Conservation (phyloP, 2,113 vertebrate genomes). For the Phyllostomus discolor region DNA sequence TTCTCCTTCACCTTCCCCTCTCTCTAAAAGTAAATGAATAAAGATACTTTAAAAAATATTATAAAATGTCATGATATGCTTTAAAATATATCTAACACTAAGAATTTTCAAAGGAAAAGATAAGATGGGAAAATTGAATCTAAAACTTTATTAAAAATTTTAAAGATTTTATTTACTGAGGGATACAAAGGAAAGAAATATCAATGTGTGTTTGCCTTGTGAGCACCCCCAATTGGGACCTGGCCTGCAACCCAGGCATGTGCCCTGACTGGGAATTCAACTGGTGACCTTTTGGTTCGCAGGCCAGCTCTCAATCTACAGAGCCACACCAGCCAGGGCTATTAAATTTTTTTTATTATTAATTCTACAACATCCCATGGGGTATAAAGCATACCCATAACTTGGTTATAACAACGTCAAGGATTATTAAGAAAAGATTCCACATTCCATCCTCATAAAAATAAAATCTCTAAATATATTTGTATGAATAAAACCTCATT, state of each 20-base stretch:
- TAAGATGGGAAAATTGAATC: not conserved
- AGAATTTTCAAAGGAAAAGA: not conserved
- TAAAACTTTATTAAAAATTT: not conserved
- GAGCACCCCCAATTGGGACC: too few species aligned
- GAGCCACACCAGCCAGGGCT: not conserved
- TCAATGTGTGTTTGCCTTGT: too few species aligned
- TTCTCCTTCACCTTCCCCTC: too few species aligned
- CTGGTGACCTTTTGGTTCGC: too few species aligned
- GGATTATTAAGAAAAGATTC: not conserved
- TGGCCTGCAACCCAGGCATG: too few species aligned
- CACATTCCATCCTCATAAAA: conserved; percentile 1
- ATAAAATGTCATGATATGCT: not conserved
- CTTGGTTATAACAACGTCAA: not conserved
- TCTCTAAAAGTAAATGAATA: too few species aligned
- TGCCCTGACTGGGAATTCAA: too few species aligned
- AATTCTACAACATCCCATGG: not conserved
- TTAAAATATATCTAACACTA: not conserved
- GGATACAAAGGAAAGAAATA: too few species aligned
- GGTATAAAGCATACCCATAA: not conserved
- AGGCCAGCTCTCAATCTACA: too few species aligned
- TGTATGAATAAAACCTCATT: not conserved
- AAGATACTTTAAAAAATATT: not conserved
- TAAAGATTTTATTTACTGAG: too few species aligned
- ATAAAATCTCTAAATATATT: not conserved
- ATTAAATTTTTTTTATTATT: not conserved